Conservation (phyloP, 1,140 invertebrate species). For the Ips nitidus region DNA sequence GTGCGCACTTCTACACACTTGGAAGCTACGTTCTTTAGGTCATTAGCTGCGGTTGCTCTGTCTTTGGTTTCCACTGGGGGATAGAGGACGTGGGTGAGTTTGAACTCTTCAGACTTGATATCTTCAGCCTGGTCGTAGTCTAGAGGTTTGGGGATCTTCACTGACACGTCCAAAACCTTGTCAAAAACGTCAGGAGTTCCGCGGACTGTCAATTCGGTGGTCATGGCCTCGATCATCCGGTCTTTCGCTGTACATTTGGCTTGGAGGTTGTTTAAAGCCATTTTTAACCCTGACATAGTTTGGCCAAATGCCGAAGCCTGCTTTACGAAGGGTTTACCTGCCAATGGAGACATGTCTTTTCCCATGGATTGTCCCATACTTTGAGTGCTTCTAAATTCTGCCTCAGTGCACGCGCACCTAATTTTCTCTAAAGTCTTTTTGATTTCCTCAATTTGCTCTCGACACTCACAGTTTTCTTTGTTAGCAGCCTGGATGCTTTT, state of each 20-base stretch:
- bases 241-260: constrained; percentile 46
- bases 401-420: constrained; percentile 39
- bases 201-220: constrained; percentile 36
- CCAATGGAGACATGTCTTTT: not conserved
- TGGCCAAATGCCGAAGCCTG: constrained; percentile 37
- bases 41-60: not conserved
- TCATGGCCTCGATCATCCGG: constrained; percentile 44
- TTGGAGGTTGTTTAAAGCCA: constrained; percentile 43
- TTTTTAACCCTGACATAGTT: constrained; percentile 43
- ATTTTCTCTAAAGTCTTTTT: constrained; percentile 39
- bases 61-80: constrained; percentile 7
- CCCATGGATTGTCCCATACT: constrained; percentile 20
- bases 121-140: constrained; percentile 38
- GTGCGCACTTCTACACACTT: constrained; percentile 24
- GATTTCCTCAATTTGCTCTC: constrained; percentile 39
- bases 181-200: constrained; percentile 38
- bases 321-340: constrained; percentile 33
- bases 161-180: constrained; percentile 27
- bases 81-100: constrained; percentile 19
- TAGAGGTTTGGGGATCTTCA: not conserved
- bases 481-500: constrained; percentile 26
- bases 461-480: constrained; percentile 38
- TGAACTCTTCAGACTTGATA: constrained; percentile 23
- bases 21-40: constrained; percentile 12
- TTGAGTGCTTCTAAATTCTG: constrained; percentile 33